Conservation (phyloP, 2,113 vertebrate species). For the Ovis aries region DNA sequence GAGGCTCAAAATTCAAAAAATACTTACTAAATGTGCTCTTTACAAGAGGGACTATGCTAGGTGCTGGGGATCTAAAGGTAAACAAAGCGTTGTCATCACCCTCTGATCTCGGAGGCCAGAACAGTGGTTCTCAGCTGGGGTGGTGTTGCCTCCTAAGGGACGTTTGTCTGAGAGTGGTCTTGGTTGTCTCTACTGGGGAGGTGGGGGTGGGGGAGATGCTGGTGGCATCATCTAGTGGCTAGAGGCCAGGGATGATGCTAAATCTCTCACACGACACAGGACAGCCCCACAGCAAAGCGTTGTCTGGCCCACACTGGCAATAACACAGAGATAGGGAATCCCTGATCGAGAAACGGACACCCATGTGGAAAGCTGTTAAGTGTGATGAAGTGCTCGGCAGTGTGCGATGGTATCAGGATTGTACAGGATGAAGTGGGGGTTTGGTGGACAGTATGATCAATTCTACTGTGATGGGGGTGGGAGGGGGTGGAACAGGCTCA, state of each 20-base stretch:
- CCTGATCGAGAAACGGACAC: background rate
- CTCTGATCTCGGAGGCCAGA: background rate
- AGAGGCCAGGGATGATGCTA: background rate
- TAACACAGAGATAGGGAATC: background rate
- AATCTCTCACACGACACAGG: background rate
- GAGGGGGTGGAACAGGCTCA: background rate
- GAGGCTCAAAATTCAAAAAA: background rate
- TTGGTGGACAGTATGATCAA: accelerated
- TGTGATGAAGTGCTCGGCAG: accelerated
- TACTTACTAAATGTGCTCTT: background rate
- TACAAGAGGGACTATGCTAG: too few relatives aligned
- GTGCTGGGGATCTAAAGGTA: background rate
- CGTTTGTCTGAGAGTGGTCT: background rate
- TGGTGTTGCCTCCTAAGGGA: background rate
- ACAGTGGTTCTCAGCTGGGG: background rate
- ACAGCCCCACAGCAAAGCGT: background rate
- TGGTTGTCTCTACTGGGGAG: background rate
- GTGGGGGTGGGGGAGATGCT: accelerated
- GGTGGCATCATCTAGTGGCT: too few relatives aligned
- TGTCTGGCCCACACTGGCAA: background rate
- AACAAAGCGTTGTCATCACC: background rate
- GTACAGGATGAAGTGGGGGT: accelerated
- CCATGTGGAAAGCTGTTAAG: accelerated
- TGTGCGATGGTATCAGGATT: accelerated
- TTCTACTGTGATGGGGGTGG: accelerated